These are phyloP conservation scores for Brachyptera putata DNA, from an alignment of 2,888 invertebrate species.

Conservation along the genomic window DNA sequence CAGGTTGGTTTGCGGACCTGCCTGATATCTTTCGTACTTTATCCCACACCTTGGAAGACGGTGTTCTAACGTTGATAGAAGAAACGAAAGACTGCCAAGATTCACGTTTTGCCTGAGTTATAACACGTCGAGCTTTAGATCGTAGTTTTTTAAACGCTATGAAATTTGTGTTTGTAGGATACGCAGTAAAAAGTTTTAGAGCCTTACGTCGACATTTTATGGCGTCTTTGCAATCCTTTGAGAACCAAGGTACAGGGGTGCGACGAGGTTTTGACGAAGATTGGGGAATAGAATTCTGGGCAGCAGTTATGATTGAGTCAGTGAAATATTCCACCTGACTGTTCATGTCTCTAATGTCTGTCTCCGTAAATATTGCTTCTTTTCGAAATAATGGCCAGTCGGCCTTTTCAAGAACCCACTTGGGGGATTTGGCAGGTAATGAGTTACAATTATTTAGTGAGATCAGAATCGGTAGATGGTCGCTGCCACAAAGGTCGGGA, in stretches of 20 bases:
- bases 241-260: slow-evolving; percentile 5
- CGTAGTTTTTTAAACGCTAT: not conserved
- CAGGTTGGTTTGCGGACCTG: not conserved
- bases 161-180: slow-evolving; percentile 5
- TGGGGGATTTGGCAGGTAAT: too few relatives aligned
- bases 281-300: too few relatives aligned
- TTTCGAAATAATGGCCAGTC: not conserved
- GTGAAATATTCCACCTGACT: too few relatives aligned
- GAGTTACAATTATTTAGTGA: too few relatives aligned
- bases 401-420: not conserved
- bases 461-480: too few relatives aligned
- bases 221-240: slow-evolving; percentile 1
- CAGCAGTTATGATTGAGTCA: too few relatives aligned
- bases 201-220: not conserved
- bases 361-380: not conserved
- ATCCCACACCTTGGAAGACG: too few relatives aligned
- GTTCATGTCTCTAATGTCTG: too few relatives aligned
- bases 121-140: slow-evolving; percentile 1
- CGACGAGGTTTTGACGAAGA: too few relatives aligned
- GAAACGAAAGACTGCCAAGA: too few relatives aligned
- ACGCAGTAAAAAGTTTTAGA: not conserved
- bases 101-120: not conserved
- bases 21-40: not conserved
- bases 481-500: too few relatives aligned
- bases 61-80: too few relatives aligned